Base-by-base conservation (phyloP, 2,888 invertebrate genomes). In the Ormyrus pomaceus region DNA sequence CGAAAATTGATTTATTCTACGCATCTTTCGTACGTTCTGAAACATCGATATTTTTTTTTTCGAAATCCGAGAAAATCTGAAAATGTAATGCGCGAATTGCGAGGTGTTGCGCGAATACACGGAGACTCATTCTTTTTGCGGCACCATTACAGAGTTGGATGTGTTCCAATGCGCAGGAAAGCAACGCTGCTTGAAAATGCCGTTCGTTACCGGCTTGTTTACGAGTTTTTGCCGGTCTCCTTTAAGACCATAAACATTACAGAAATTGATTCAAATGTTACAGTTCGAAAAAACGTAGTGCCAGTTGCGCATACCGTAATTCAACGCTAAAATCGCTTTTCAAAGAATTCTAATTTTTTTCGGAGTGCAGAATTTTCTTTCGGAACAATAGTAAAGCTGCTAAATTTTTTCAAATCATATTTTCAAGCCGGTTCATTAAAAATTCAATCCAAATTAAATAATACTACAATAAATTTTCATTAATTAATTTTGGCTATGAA, bases 191-290 rank as follows among this genome's bases (percentile, higher is more conserved):
- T 83, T 82, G 62, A 82, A 82, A 83, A 82, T 84, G 81, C 69
- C 81, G 19, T 79, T 76, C 76, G 64, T 83, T 83, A 79, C 68
- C 66, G 51, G 62, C 65, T 78, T 84, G 82, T 84, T 86, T 83
- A 81, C 66, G 68, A 77, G 13, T 81, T 66, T 34, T 68, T 58
- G 50, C 55, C 70, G 77, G 73, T 53, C 46, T 53, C 19, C 34
- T 13, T 64, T 46, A 5, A 55, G 56, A 77, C 51, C 45, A 74
- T 68, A 79, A 81, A 80, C 58, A 77, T 13, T 59, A 56, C n/a
- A 70, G 48, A 70, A 68, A 62, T 46, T 71, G 46, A 73, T 78
- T 66, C 19, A 53, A n/a, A 34, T 74, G 62, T 45, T 65, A 56
- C 50, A 50, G 10, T 56, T 45, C 6, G 1, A 71, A 56, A 72